These are phyloP conservation scores for Sinonovacula constricta DNA, from an alignment of 1,140 invertebrate species.

Conservation along the genomic window DNA sequence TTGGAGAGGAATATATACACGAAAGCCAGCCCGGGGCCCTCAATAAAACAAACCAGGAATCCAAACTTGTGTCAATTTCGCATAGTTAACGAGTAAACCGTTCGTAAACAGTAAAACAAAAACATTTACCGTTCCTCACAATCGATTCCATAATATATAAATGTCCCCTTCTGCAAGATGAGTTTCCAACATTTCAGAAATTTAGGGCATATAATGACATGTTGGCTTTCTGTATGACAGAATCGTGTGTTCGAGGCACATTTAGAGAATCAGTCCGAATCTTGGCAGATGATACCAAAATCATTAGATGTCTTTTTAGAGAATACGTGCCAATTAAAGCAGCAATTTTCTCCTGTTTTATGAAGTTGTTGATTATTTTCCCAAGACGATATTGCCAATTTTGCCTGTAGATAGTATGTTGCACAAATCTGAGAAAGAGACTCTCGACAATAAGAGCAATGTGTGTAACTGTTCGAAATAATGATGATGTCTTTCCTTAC, in stretches of 20 bases:
- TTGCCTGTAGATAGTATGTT: slow-evolving; percentile 49
- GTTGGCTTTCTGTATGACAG: slow-evolving; percentile 12
- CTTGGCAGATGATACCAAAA: slow-evolving; percentile 33
- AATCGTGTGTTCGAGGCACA: slow-evolving; percentile 40
- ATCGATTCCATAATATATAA: no score
- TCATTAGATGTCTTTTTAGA: slow-evolving; percentile 13
- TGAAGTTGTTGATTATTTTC: slow-evolving; percentile 50
- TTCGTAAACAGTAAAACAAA: no score
- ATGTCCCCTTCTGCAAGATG: no score
- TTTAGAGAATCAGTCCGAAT: slow-evolving; percentile 14
- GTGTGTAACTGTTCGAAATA: no score
- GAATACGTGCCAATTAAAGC: slow-evolving; percentile 40
- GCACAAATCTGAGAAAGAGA: slow-evolving; percentile 11
- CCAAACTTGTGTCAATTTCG: no score
- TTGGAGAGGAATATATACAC: no score
- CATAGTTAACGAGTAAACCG: no score
- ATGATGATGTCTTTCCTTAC: no score
- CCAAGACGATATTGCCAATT: slow-evolving; percentile 25
- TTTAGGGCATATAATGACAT: slow-evolving; percentile 36
- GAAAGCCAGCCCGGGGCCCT: no score
- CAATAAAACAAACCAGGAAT: no score
- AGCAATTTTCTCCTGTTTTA: slow-evolving; percentile 31
- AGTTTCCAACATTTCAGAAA: no score
- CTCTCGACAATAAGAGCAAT: background rate
- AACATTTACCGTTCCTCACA: no score